Evolutionary conservation across 1,140 invertebrate species (phyloP), one percentile per base, ranked within the genome.

Genomic region (Euglossa dilemma): DNA sequence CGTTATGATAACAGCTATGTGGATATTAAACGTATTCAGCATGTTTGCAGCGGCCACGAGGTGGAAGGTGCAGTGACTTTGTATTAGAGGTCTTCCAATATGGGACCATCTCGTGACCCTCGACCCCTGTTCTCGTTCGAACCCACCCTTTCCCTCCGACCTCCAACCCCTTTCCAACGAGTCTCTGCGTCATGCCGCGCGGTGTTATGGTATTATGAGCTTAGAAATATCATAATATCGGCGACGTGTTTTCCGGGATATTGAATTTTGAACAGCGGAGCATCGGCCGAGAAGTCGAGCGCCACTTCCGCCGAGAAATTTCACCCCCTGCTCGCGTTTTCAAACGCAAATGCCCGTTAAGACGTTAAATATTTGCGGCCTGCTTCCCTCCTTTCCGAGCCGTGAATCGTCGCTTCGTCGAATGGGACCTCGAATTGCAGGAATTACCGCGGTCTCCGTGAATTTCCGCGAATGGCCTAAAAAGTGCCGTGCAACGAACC

Each of bases 151-250:
- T 56, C 18, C 50, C 52, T 12, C 28, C 52, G 45, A 56, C 74
- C 50, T 50, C 80, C n/a, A n/a, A 61, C 54, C 63, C 66, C 56
- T 43, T 43, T 25, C 56, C n/a, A 61, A 9, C 57, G 50, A 36
- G 69, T 64, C 20, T 20, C 64, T 82, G 63, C 74, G 78, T 78
- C 81, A 79, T 56, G 23, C 86, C 80, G 72, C 57, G 59, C 82
- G 57, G 70, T 76, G 86, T 88, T 88, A 85, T 83, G 74, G 70
- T 87, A 90, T 88, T 88, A 87, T 85, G 80, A 89, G 87, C 86
- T 90, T 88, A 89, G 88, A 88, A 88, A 88, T 90, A 90, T 90
- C 86, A 90, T 90, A 90, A 89, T 86, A 90, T 88, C 75, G 86
- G 81, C 84, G 84, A 86, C 86, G 82, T 90, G 89, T 90, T 89